Evolutionary conservation across 1,140 invertebrate genomes (phyloP).

Genomic region (Apis dorsata): DNA sequence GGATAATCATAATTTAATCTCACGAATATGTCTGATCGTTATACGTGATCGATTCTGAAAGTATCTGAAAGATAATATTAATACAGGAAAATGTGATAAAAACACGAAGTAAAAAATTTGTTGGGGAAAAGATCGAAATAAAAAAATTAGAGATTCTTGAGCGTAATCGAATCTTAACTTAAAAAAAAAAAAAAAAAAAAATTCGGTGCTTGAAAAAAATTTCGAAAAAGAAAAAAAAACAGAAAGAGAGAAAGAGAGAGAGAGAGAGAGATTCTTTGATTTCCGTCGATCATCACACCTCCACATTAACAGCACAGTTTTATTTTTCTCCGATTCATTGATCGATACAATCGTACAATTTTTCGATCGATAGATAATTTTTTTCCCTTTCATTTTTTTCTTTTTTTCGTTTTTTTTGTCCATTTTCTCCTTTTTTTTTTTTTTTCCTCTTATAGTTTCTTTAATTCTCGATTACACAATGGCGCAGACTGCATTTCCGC

Average conservation of each 20-base stretch:
- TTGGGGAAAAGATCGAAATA: too few species aligned
- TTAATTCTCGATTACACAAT: slow-evolving; percentile 45
- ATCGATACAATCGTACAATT: slow-evolving; percentile 41
- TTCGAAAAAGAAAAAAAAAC: background rate
- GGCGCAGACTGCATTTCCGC: slow-evolving; percentile 39
- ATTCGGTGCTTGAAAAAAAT: background rate
- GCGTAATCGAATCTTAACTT: too few species aligned
- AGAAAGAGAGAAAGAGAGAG: background rate
- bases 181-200: background rate
- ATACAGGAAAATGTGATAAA: too few species aligned
- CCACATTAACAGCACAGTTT: slow-evolving; percentile 45
- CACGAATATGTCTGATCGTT: too few species aligned
- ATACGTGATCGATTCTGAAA: too few species aligned
- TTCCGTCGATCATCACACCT: slow-evolving; percentile 11
- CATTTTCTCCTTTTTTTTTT: slow-evolving; percentile 30
- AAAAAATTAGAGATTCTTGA: too few species aligned
- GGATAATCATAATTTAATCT: too few species aligned
- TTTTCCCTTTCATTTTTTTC: background rate
- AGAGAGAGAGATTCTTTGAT: slow-evolving; percentile 1
- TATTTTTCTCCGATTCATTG: slow-evolving; percentile 32
- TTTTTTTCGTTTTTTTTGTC: slow-evolving; percentile 27
- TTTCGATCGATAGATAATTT: slow-evolving; percentile 33
- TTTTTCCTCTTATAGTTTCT: slow-evolving; percentile 28
- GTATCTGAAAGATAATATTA: too few species aligned
- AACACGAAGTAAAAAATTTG: too few species aligned